phyloP scores from a whole-genome alignment of 2,888 invertebrate species.

The Zygaena filipendulae region DNA sequence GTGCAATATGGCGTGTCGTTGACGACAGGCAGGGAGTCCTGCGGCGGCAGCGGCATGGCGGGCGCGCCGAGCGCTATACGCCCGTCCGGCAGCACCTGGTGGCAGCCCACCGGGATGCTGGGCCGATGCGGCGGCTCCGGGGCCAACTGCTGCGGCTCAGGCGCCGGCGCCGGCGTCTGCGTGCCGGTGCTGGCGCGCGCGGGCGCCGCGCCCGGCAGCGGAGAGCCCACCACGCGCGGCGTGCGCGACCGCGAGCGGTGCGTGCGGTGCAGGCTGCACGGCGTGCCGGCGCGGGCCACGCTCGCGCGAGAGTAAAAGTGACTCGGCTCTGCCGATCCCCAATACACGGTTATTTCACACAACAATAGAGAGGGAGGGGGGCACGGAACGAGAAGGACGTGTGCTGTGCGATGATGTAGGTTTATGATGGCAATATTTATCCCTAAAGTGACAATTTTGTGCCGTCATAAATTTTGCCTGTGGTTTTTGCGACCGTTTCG shows the following conservation, averaged over 20 bases:
- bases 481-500: conserved; percentile 73
- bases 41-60: conserved; percentile 27
- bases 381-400: too few species aligned
- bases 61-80: conserved; percentile 56
- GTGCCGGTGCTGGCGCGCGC: conserved; percentile 55
- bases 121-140: conserved; percentile 49
- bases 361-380: too few species aligned
- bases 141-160: conserved; percentile 28
- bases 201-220: conserved; percentile 41
- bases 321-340: conserved; percentile 59
- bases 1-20: conserved; percentile 77
- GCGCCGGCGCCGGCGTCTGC: conserved; percentile 32
- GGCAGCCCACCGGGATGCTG: conserved; percentile 67
- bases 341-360: conserved; percentile 18
- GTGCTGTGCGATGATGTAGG: too few species aligned
- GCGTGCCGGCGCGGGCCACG: conserved; percentile 77
- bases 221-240: conserved; percentile 50
- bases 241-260: conserved; percentile 53
- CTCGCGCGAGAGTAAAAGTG: conserved; percentile 82
- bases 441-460: too few species aligned
- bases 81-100: conserved; percentile 59
- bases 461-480: too few species aligned
- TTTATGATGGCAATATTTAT: too few species aligned
- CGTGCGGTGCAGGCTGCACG: conserved; percentile 67
- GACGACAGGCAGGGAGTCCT: conserved; percentile 50